Base-by-base conservation (phyloP, 2,888 invertebrate genomes). In the Biston betularia region DNA sequence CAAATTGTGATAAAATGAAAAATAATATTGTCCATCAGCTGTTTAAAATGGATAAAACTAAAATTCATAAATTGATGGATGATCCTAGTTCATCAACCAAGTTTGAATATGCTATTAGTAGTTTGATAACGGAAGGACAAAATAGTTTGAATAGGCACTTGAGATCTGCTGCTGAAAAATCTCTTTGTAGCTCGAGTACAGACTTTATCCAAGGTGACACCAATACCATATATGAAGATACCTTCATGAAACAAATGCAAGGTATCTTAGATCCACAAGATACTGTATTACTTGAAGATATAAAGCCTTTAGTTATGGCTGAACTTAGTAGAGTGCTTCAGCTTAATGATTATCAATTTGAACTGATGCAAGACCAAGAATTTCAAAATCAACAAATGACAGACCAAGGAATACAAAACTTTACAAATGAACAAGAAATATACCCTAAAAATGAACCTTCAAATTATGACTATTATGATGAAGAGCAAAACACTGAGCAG, bases 211-310 rank as follows among this genome's bases (percentile, higher is more conserved):
- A 77, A 69, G 96, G 89, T 76, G 95, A 95, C 57, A 97, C 94
- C 70, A 92, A 93, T 66, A 79, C 96, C 65, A 93, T 96, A 94
- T 93, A 95, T 95, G 80, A 97, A 82, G 79, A 97, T 95, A 94
- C 97, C 94, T 89, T 97, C 95, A 88, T 98, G 96, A 80, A 97
- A 89, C 78, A 96, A 86, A 88, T 95, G 94, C 95, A 94, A 68
- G 94, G 94, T 54, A 90, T 95, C 75, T 77, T 95, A 34, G 95
- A 95, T 76, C 94, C 95, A 0, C 94, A 94, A 72, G 95, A 95
- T 48, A 92, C 93, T 12, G 86, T 95, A 0, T 88, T 95, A 48
- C 85, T 95, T 10, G 93, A 94, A 70, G 95, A 95, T 76, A 89
- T 95, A 59, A 95, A 95, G 35, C 95, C 95, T 3, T 88, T 94